Conservation (phyloP, 2,113 vertebrate genomes). For the Pomatorhinus ruficollis region DNA sequence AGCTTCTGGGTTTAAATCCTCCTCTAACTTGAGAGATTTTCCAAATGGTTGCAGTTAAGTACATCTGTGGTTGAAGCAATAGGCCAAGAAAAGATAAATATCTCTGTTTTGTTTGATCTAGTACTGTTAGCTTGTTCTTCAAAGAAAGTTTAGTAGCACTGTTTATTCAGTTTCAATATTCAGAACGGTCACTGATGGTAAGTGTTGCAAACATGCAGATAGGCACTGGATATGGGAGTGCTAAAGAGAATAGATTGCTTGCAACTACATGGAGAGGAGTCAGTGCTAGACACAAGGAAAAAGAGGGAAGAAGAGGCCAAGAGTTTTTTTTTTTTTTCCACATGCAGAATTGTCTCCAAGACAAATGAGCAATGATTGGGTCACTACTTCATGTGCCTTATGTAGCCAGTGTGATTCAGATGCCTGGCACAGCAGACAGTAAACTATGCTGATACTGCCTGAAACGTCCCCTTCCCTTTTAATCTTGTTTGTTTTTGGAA, state of each 20-base stretch:
- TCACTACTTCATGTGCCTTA: not conserved
- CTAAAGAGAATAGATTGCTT: not conserved
- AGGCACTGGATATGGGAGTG: not conserved
- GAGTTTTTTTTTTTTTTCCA: not conserved
- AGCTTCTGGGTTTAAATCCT: not conserved
- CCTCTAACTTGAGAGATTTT: not conserved
- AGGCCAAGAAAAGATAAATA: not conserved
- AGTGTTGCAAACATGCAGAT: not conserved
- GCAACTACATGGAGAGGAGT: not conserved
- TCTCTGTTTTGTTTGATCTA: not conserved
- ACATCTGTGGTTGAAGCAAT: not conserved
- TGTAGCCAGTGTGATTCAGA: conserved; percentile 8
- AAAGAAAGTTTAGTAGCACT: not conserved
- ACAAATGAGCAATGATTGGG: conserved; percentile 6
- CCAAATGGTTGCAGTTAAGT: not conserved
- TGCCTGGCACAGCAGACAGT: conserved; percentile 23
- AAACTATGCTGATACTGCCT: conserved; percentile 45
- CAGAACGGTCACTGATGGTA: not conserved
- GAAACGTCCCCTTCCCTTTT: conserved; percentile 51
- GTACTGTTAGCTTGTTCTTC: not conserved
- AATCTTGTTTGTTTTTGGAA: conserved; percentile 64
- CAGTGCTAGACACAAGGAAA: not conserved
- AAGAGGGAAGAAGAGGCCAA: not conserved
- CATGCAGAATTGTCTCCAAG: not conserved
- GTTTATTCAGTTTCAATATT: not conserved